Conservation (phyloP, 1,140 invertebrate species). For the Drosophila pseudoananassae region DNA sequence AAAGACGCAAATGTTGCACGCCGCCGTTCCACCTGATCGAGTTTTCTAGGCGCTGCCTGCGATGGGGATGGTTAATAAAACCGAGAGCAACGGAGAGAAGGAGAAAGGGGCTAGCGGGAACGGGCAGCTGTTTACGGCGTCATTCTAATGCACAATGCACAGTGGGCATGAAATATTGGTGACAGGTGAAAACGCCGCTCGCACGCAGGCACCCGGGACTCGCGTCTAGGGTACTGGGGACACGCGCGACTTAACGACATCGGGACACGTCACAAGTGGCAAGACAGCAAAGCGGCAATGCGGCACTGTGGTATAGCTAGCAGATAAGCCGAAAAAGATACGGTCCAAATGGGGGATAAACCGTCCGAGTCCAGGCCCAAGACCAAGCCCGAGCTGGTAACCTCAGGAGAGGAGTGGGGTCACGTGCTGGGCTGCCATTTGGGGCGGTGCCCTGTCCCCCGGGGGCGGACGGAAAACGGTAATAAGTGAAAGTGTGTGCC, state of each 20-base stretch:
- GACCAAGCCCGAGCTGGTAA: background rate
- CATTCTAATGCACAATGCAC: conserved; percentile 76
- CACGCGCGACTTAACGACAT: conserved; percentile 65
- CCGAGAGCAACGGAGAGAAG: conserved; percentile 14
- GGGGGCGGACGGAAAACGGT: conserved; percentile 38
- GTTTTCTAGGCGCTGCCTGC: conserved; percentile 51
- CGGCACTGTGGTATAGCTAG: background rate
- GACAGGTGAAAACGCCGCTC: conserved; percentile 71
- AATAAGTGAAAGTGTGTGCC: conserved; percentile 74
- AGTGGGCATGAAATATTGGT: conserved; percentile 80
- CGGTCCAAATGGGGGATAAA: conserved; percentile 27
- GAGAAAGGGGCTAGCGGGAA: conserved; percentile 20
- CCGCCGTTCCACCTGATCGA: conserved; percentile 72
- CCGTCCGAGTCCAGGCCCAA: conserved; percentile 6
- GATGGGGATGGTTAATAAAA: conserved; percentile 31
- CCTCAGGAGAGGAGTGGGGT: conserved; percentile 13
- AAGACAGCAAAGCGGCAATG: background rate
- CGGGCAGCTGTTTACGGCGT: conserved; percentile 59
- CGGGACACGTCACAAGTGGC: conserved; percentile 50
- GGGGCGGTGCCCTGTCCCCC: conserved; percentile 49
- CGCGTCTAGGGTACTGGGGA: conserved; percentile 12
- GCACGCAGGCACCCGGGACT: conserved; percentile 13
- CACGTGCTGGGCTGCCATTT: conserved; percentile 68
- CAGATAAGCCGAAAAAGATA: conserved; percentile 50
- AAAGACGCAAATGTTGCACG: conserved; percentile 63